These are phyloP conservation scores for Eupithecia subfuscata DNA, from an alignment of 2,888 invertebrate genomes.

Conservation along the genomic window DNA sequence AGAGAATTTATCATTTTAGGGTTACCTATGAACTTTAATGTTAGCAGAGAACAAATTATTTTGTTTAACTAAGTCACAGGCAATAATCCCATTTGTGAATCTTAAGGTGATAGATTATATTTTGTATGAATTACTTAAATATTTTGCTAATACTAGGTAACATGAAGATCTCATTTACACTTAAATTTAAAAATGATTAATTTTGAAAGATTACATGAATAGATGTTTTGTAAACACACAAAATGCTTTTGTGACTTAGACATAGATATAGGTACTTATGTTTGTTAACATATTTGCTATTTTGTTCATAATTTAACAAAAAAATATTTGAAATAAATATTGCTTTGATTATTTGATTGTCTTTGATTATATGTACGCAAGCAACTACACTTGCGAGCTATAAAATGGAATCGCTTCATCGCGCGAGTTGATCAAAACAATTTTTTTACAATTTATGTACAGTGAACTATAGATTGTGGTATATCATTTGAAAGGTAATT, in stretches of 20 bases:
- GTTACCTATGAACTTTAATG: constrained; percentile 63
- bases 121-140: constrained; percentile 9
- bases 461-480: no score
- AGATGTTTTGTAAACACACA: constrained; percentile 22
- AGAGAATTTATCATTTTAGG: constrained; percentile 57
- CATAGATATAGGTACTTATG: constrained; percentile 70
- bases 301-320: constrained; percentile 72
- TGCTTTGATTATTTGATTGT: constrained; percentile 60
- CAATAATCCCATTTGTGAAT: constrained; percentile 36
- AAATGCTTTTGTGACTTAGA: constrained; percentile 75
- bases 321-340: constrained; percentile 76
- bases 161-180: constrained; percentile 56
- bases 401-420: no score
- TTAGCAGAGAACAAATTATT: constrained; percentile 67
- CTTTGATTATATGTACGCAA: no score
- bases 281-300: constrained; percentile 82
- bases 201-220: constrained; percentile 29
- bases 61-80: constrained; percentile 72
- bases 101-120: constrained; percentile 10
- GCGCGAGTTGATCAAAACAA: no score
- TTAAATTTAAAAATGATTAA: constrained; percentile 31
- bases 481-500: no score
- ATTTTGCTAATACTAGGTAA: constrained; percentile 48
- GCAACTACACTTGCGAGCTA: no score
- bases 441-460: no score